Base-by-base conservation (phyloP, 1,140 invertebrate genomes). In the Drosophila sulfurigaster region DNA sequence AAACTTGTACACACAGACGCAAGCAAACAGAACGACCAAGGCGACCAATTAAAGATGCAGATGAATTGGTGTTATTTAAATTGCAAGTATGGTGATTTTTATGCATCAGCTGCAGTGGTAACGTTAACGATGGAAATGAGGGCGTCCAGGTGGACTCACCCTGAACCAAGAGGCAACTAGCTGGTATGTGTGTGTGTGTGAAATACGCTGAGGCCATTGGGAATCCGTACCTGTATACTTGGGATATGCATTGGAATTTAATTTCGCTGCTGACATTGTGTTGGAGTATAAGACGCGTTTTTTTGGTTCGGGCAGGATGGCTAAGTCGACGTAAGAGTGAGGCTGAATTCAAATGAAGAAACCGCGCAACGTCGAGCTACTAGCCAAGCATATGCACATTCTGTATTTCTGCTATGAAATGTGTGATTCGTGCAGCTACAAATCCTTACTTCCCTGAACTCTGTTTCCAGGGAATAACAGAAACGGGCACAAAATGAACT, bases 301-400 rank as follows among this genome's bases (percentile, higher is more conserved):
- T 38, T 38, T 38, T 38, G 6, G 35, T 7, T 10, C 35, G 35
- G 5, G 35, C 7, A 10, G 10, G 38, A 54, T 38, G 35, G 35
- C 30, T 7, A 32, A 6, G 30, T 32, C 30, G 30, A 7, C 6
- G 30, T 32, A 5, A 32, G 30, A 6, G 30, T 32, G 5, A 85
- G 67, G 70, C 85, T 88, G 85, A 79, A 88, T 88, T 88, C 83
- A 89, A 88, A 88, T 87, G 80, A 88, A 88, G 83, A 87, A 87
- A 87, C 83, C 80, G 82, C 82, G 45, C 68, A 73, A 58, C 75
- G 46, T 66, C 32, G 46, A 74, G 41, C 65, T 69, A 41, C 66
- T 64, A 71, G 54, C 59, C 20, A 67, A 73, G 52, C 62, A 65
- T 73, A 73, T 76, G 74, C 69, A 66, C 62, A 72, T 70, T 57